Evolutionary conservation across 2,888 invertebrate species (phyloP), one percentile per base, ranked within the genome.

Genomic region (Cetonia aurata): DNA sequence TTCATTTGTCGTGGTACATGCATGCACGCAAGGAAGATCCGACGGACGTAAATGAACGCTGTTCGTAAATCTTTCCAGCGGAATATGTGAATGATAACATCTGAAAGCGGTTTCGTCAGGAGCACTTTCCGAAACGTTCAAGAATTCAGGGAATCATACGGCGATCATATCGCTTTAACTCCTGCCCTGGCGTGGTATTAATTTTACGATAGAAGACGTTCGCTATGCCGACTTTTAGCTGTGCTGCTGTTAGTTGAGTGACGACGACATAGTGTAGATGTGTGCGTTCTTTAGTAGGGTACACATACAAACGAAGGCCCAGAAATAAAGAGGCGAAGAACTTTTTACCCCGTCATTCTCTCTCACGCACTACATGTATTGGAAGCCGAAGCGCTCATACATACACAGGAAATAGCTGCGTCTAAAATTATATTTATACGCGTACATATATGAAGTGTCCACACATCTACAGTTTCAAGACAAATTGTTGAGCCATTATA

Each of bases 331-430:
- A 50, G 48, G 48, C 50, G 41, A 65, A 65, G 62, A 52, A 50
- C 37, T 65, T 65, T 65, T 65, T 65, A 65, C 50, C 31, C 46
- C n/a, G 37, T 50, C 50, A 65, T 65, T 65, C 62, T 65, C 62
- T 65, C 62, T 65, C 62, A 65, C 62, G 50, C 62, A 15, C 50
- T 65, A 37, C 37, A 37, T 37, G 37, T 37, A 48, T 48, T 52
- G 33, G 37, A 50, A 19, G 19, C 25, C 25, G 19, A 62, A 33
- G 37, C 15, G 33, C 67, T 37, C 57, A 44, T 44, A 48, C 67
- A 67, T 44, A 56, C 71, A 77, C 78, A 77, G 78, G 78, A 78
- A 78, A 75, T 77, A 73, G 74, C 71, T 72, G 69, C 73, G 75
- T 77, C 77, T 77, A 76, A 77, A 78, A 76, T 78, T 78, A 75